Base-by-base conservation (phyloP, 2,113 vertebrate genomes). In the Solea solea region DNA sequence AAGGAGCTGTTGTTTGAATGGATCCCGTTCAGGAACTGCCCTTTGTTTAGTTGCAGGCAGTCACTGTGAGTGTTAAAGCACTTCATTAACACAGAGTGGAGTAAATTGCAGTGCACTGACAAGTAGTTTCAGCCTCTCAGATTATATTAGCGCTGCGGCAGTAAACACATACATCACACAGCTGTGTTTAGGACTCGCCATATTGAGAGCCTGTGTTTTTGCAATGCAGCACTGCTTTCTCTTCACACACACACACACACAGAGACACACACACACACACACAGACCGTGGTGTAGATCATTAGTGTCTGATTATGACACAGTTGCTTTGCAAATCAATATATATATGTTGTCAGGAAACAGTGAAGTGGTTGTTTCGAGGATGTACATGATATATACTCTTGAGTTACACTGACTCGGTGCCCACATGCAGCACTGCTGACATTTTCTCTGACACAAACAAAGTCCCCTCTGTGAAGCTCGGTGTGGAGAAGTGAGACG, bases 151-250 rank as follows among this genome's bases (percentile, higher is more conserved):
- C 69, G 12, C 65, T 64, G 72, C 44, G 71, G 59, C 64, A 53
- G 76, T 65, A 72, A 44, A 63, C 44, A 54, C 74, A 80, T 58
- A 74, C 74, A 74, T 72, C 71, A 79, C 71, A 81, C 76, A 81
- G 62, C 62, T 76, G 59, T 44, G 40, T 63, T 55, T n/a, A 48
- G 52, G 21, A 28, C 62, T 3, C 72, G 25, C 48, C 64, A 67
- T 56, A 39, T 40, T 16, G 49, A 39, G 49, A 44, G 42, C 72
- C 68, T 10, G 12, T 64, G 11, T 14, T 69, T 9, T 12, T 39
- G 15, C 44, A 56, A 62, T 28, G 44, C 65, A 61, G 15, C 55
- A 41, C 5, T 50, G 65, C 46, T 28, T 52, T 63, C 54, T 78
- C 40, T 61, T 59, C 45, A 42, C 9, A 2, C 34, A 34, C 34